A percentile compares a stretch with the other conserved stretches of the same genome.
Conservation (phyloP, 2,113 vertebrate genomes). For the Nycticryphes semicollaris region DNA sequence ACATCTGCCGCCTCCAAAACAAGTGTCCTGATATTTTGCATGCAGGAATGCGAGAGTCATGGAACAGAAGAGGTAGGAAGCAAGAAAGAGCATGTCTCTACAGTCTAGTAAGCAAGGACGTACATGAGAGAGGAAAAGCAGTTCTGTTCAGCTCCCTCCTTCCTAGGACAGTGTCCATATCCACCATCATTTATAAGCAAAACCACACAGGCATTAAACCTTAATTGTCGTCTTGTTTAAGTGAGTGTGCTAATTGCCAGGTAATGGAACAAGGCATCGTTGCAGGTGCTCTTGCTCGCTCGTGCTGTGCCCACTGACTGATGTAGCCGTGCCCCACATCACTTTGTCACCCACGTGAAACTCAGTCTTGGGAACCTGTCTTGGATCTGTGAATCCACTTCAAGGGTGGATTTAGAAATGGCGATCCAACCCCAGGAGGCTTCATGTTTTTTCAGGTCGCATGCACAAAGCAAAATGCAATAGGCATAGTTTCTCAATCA, state of each 20-base stretch:
- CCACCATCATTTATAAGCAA: not conserved
- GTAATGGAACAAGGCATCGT: not conserved
- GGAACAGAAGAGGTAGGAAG: not conserved
- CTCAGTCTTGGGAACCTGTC: not conserved
- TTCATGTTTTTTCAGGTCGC: not conserved
- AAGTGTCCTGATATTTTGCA: not conserved
- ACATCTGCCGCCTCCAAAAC: not conserved
- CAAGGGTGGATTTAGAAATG: not conserved
- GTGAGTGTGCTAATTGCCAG: not conserved
- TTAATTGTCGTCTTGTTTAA: not conserved
- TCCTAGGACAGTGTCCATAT: not conserved
- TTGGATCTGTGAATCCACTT: not conserved
- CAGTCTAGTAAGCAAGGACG: not conserved
- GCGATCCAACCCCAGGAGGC: not conserved
- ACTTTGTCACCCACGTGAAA: not conserved
- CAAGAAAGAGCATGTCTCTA: not conserved
- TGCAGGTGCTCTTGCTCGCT: not conserved
- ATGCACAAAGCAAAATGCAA: not conserved
- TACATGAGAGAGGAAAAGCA: not conserved
- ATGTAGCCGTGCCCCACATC: rapidly evolving
- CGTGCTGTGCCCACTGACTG: rapidly evolving
- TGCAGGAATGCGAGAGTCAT: not conserved
- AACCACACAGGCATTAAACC: not conserved
- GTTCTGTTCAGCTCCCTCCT: not conserved
- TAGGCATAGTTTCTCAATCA: not conserved